Evolutionary conservation across 2,797 vertebrate species (phyloP).

Genomic region (Melanotaenia nigrans): DNA sequence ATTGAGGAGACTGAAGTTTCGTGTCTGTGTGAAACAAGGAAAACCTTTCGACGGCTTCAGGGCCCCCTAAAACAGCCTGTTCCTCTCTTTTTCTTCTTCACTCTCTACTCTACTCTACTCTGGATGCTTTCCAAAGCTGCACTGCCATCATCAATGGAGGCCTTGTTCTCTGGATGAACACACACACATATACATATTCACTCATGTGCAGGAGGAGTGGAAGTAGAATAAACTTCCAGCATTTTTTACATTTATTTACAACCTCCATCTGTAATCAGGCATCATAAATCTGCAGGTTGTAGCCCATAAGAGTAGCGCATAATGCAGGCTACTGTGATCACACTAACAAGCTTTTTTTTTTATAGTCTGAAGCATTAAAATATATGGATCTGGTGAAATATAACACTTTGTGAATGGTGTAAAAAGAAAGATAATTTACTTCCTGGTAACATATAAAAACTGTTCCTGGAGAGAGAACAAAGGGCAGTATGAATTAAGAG

Average conservation of each 20-base stretch:
- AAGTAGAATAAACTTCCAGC: not conserved
- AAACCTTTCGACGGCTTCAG: slow-evolving; percentile 24
- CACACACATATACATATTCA: slow-evolving; percentile 2
- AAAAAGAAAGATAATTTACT: not conserved
- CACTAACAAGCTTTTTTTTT: not conserved
- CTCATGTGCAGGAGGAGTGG: not conserved
- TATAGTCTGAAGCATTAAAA: not conserved
- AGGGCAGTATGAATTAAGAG: not conserved
- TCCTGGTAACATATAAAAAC: not conserved
- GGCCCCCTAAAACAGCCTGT: slow-evolving; percentile 55
- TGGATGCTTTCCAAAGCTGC: slow-evolving; percentile 56
- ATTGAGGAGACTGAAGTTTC: slow-evolving; percentile 70
- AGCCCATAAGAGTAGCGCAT: no score
- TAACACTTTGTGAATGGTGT: not conserved
- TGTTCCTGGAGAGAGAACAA: not conserved
- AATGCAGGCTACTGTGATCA: not conserved
- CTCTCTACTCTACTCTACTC: slow-evolving; percentile 54
- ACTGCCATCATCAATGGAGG: slow-evolving; percentile 71
- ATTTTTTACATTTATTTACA: not conserved
- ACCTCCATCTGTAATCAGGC: not conserved
- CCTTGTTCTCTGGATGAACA: slow-evolving; percentile 73
- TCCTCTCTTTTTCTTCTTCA: slow-evolving; percentile 19
- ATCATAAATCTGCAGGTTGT: not conserved
- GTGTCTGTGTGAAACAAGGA: slow-evolving; percentile 60
- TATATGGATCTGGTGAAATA: not conserved